Evolutionary conservation across 2,113 vertebrate species (phyloP), one percentile per base, ranked within the genome.

Genomic region (Macheiramphus alcinus): DNA sequence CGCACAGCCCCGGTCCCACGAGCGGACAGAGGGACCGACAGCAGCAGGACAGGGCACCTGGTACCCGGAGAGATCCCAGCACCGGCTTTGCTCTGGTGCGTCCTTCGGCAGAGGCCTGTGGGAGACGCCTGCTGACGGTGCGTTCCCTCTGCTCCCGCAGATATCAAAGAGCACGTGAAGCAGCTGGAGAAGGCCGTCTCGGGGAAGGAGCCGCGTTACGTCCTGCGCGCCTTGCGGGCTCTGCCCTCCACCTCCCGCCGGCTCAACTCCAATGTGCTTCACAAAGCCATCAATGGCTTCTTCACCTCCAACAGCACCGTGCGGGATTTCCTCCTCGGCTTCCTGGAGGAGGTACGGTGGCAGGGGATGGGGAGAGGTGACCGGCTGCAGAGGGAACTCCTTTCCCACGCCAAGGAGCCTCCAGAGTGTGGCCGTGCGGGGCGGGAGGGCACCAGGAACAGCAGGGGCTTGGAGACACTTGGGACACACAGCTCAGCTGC

Each of bases 111-210:
- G 56, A 31, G 58, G 13, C 20, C n/a, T 16, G 11, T 1, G 27
- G 52, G 38, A n/a, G 40, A 18, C 8, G 3, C 6, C 7, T 9
- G 47, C 53, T 38, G 38, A 87, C 0, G 4, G 36, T 17, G 0
- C 11, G 2, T 52, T 11, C 36, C 50, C 13, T 34, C 19, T 31
- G 86, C 21, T 27, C 52, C 52, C 22, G 0, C 97, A 99, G 99
- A 99, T 59, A 99, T 99, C 72, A 99, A 98, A 88, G 99, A 99
- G 91, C 99, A 99, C 0, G 99, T 99, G 96, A 99, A 99, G 97
- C 99, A 99, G 98, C 99, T 99, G 11, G 99, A 99, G 97, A 99
- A 99, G 97, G 99, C 99, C 0, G 99, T 99, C 55, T 99, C 98
- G 0, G 99, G 99, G 90, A 99, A 99, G 97, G 99, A 99, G 98